Base-by-base conservation (phyloP, 2,113 vertebrate species). In the Tricholaema leucomelas region DNA sequence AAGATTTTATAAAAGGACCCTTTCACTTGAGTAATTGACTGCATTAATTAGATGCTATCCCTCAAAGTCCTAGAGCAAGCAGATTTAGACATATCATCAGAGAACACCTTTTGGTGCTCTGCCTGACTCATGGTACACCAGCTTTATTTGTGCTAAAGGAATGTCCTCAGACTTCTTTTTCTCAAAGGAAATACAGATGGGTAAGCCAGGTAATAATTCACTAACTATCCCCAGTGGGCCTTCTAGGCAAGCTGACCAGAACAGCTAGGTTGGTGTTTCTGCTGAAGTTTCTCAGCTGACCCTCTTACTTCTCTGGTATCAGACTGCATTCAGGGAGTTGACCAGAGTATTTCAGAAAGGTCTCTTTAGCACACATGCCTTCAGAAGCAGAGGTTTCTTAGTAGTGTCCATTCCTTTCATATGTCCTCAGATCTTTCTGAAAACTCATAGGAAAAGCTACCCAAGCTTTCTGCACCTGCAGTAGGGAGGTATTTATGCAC, bases 31-130 rank as follows among this genome's bases (percentile, higher is more conserved):
- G 38, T 87, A 87, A 92, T 52, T 89, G 79, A 30, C 73, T 81
- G 73, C 46, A 80, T 95, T 96, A 95, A 94, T 94, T 93, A 94
- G 58, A 71, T 35, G 46, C n/a, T 81, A 59, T 88, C 58, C 67
- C 65, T 91, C 59, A 81, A 94, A 92, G 60, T 55, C 52, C 59
- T 79, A 67, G 58, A 94, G 64, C 67, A 88, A 91, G 59, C 38
- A 88, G 60, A 63, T 58, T 92, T 76, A 70, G 74, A 87, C 50
- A 56, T 83, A 23, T 81, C 15, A 2, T 64, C 52, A 86, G 31
- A 33, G 71, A 93, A 60, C 78, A 81, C 72, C 42, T 92, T 91
- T 42, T 86, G 71, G 20, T 81, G 79, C 36, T 82, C 69, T 36
- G 9, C 48, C 63, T 60, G 36, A 16, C 12, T 82, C 23, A 14